phyloP scores from a whole-genome alignment of 2,797 vertebrate genomes.

The Rachycentron canadum region DNA sequence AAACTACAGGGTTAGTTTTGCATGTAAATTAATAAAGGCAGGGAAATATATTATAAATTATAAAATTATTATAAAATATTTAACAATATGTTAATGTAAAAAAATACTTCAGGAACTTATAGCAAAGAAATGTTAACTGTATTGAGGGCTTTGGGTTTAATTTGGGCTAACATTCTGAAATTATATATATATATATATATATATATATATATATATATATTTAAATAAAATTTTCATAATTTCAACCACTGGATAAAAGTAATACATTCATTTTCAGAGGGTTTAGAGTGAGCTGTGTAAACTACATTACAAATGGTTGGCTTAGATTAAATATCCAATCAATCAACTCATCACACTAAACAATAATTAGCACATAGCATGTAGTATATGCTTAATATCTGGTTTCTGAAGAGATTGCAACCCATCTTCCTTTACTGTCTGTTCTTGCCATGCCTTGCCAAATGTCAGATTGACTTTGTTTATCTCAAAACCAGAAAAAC shows the following conservation, averaged over 20 bases:
- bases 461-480: constrained; percentile 61
- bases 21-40: neutral
- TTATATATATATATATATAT: too few relatives aligned
- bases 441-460: constrained; percentile 26
- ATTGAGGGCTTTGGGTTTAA: neutral
- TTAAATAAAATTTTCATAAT: neutral
- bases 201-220: too few relatives aligned
- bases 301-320: neutral
- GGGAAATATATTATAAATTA: too few relatives aligned
- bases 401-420: constrained; percentile 21
- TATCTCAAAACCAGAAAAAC: constrained; percentile 59
- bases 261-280: neutral
- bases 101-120: neutral
- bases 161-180: neutral
- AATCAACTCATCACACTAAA: neutral
- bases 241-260: constrained; percentile 1
- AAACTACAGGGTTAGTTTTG: neutral
- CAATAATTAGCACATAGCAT: constrained; percentile 5
- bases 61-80: too few relatives aligned
- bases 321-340: constrained; percentile 15
- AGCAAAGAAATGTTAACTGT: neutral
- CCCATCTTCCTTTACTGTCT: constrained; percentile 24
- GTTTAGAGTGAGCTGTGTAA: neutral
- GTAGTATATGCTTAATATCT: constrained; percentile 10
- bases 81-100: too few relatives aligned